Percentiles rank a stretch among this genome's conserved stretches.
Conservation (phyloP, 2,113 vertebrate genomes). For the Falcunculus frontatus region DNA sequence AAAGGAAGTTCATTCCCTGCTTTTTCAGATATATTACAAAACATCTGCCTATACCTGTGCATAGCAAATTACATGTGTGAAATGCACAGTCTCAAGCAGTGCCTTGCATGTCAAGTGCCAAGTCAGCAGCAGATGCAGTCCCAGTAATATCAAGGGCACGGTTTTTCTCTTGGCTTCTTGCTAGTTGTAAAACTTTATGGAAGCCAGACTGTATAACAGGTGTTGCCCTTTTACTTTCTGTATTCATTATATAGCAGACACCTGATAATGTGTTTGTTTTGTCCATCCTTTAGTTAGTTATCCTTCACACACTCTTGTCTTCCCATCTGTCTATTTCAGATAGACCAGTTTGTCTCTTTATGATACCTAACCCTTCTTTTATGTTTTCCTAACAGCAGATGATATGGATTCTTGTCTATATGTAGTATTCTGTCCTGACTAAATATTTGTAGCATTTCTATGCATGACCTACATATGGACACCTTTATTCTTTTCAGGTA, state of each 20-base stretch:
- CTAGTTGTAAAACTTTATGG: background rate
- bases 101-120: background rate
- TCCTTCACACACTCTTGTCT: background rate
- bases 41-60: background rate
- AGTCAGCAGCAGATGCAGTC: background rate
- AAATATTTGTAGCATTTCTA: background rate
- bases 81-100: background rate
- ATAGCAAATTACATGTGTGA: background rate
- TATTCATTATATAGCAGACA: background rate
- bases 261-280: background rate
- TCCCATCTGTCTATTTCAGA: background rate
- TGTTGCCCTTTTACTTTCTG: background rate
- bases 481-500: background rate
- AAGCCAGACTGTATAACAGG: background rate
- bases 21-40: background rate
- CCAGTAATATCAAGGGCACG: background rate
- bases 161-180: background rate
- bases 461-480: background rate
- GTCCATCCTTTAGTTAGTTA: background rate
- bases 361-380: background rate
- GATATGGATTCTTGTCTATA: background rate
- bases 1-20: background rate
- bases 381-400: background rate
- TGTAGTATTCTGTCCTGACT: background rate
- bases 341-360: background rate